Evolutionary conservation across 2,113 vertebrate species (phyloP).

Genomic region (Pontoporia blainvillei): DNA sequence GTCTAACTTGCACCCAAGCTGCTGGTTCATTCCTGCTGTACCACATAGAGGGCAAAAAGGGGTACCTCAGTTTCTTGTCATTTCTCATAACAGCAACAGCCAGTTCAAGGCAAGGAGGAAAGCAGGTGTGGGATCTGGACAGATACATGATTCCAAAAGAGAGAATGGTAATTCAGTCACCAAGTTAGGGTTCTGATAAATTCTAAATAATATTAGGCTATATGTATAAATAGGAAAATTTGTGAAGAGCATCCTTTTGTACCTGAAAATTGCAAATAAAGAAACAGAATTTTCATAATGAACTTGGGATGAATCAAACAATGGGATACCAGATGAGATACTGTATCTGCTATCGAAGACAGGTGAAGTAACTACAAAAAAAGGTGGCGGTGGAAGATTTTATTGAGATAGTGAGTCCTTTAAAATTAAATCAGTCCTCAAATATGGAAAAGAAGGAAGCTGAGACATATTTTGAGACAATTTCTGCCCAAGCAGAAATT

Average conservation of each 20-base stretch:
- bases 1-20: background rate
- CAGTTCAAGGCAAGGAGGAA: background rate
- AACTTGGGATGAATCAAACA: background rate
- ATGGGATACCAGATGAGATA: background rate
- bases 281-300: background rate
- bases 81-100: background rate
- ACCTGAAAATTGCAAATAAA: background rate
- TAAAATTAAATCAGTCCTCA: conserved; percentile 26
- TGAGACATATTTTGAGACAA: too few relatives aligned
- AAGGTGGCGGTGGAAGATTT: background rate
- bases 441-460: conserved; percentile 14
- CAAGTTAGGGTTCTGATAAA: background rate
- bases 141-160: background rate
- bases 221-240: background rate
- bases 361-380: background rate
- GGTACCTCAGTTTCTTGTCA: background rate
- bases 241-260: background rate
- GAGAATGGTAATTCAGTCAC: background rate
- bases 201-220: background rate
- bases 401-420: conserved; percentile 15
- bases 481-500: conserved; percentile 28
- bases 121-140: background rate
- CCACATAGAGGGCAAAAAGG: background rate
- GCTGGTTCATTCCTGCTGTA: background rate
- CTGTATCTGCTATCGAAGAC: background rate